Evolutionary conservation across 1,140 invertebrate genomes (phyloP), one percentile per base, ranked within the genome.

Genomic region (Druon quercuslanigerum): DNA sequence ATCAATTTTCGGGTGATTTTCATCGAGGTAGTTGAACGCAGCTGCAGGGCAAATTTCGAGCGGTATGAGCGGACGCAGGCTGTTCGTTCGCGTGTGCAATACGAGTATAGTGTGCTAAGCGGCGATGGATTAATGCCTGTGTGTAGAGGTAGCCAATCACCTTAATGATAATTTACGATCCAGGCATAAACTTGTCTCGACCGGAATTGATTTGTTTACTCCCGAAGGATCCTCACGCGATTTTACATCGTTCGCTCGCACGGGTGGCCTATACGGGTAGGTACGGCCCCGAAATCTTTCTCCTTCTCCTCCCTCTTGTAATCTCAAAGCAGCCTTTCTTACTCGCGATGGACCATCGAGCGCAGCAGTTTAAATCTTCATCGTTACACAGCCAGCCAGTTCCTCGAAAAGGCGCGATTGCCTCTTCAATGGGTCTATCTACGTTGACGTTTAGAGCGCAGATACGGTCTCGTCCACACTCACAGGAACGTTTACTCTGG

Each of bases 151-250:
- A 85, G 82, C 85, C 87, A 90, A 89, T 89, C 88, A 87, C 87
- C 86, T 88, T 90, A 88, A 90, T 90, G 87, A 89, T 90, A 90
- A 90, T 90, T 90, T 90, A 90, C 86, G 87, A 88, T 85, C 80
- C 73, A 78, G 81, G 81, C 79, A 89, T 88, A 88, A 87, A 88
- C 86, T 83, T 88, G 85, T 88, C 86, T 83, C 74, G 51, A 80
- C 80, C 74, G 75, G 82, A 87, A 90, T 89, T 89, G 87, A 90
- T 90, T 90, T 89, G 87, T 88, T 89, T 88, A 89, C 83, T 84
- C 83, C 77, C 80, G 57, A 86, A 79, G 82, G 83, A 87, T 87
- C 86, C 84, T 86, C 87, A 85, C 85, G 85, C 87, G 83, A 87
- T 79, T 83, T 79, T 82, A 77, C 74, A 72, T 79, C 73, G 66